These are phyloP conservation scores for Pangasianodon hypophthalmus DNA, from an alignment of 2,113 vertebrate genomes.

Conservation along the genomic window DNA sequence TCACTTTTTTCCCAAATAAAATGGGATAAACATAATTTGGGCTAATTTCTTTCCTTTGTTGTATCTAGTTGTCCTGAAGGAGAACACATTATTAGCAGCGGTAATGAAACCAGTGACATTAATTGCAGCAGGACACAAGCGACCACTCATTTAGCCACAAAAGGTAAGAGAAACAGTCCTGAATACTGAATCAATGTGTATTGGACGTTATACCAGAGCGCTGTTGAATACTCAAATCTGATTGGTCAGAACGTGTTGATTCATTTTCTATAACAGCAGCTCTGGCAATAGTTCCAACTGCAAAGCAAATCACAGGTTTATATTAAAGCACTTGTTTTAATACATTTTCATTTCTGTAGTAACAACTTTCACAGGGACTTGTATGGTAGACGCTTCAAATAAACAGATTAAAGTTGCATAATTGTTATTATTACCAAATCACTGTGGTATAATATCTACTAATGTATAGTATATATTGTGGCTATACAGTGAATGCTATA, in stretches of 20 bases:
- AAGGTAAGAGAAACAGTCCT: not conserved
- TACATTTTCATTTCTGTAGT: not conserved
- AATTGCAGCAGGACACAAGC: constrained; percentile 44
- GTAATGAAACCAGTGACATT: constrained; percentile 59
- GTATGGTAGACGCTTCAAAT: not conserved
- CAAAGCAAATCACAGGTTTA: not conserved
- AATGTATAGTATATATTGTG: not conserved
- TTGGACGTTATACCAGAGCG: not conserved
- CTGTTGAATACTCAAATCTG: not conserved
- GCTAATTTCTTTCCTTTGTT: not conserved
- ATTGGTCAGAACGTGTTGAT: not conserved
- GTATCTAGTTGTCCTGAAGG: constrained; percentile 61
- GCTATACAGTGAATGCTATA: not conserved
- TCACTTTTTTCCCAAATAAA: not conserved
- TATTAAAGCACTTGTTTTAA: not conserved
- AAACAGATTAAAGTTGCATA: not conserved
- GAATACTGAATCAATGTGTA: not conserved
- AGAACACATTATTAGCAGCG: not conserved
- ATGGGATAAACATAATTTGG: not conserved
- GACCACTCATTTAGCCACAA: accelerated
- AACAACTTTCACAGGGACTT: not conserved
- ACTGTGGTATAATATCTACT: not conserved
- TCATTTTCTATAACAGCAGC: not conserved
- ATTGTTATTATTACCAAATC: no score
- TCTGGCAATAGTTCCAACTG: not conserved